Evolutionary conservation across 2,113 vertebrate genomes (phyloP).

Genomic region (Tenrec ecaudatus): DNA sequence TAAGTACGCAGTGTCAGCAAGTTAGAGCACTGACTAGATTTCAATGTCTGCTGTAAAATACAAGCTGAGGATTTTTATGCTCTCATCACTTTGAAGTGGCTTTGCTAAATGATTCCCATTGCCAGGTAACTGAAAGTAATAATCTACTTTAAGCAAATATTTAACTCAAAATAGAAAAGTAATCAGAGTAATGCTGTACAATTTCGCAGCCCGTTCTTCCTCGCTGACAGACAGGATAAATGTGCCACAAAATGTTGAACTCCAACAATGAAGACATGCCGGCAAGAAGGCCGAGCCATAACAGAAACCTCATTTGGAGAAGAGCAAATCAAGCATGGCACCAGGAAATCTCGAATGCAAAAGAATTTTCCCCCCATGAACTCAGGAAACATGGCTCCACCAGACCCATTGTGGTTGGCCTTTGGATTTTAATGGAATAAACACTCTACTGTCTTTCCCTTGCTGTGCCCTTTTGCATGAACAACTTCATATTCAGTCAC

Average conservation of each 20-base stretch:
- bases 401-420: constrained; percentile 19
- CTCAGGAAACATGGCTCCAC: constrained; percentile 32
- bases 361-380: background rate
- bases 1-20: constrained; percentile 10
- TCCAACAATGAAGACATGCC: constrained; percentile 20
- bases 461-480: background rate
- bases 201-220: constrained; percentile 63
- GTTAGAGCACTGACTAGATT: constrained; percentile 17
- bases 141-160: constrained; percentile 65
- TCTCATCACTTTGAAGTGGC: constrained; percentile 17
- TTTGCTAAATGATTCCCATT: constrained; percentile 22
- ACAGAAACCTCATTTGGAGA: constrained; percentile 29
- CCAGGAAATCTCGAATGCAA: constrained; percentile 14
- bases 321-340: background rate
- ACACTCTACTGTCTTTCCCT: constrained; percentile 25
- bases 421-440: constrained; percentile 48
- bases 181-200: constrained; percentile 58
- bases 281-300: background rate
- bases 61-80: constrained; percentile 10
- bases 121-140: constrained; percentile 19
- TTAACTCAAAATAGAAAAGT: constrained; percentile 57
- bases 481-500: constrained; percentile 52
- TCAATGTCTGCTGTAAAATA: constrained; percentile 47
- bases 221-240: constrained; percentile 43
- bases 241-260: background rate